These are phyloP conservation scores for Selene dorsalis DNA, from an alignment of 2,797 vertebrate genomes.

Conservation along the genomic window DNA sequence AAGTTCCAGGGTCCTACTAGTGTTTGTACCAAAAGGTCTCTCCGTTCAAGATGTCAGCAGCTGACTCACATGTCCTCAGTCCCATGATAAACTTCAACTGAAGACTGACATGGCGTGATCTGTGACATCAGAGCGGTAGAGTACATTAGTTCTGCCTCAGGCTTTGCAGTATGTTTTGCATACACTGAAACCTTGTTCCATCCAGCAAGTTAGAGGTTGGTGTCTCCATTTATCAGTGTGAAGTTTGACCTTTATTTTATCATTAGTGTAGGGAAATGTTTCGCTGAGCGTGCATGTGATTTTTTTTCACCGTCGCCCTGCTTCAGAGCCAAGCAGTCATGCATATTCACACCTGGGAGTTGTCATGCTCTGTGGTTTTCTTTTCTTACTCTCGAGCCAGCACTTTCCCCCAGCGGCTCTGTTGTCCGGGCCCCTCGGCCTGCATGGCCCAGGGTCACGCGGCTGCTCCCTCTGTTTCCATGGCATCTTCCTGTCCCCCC, in stretches of 20 bases:
- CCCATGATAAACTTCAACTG: not conserved
- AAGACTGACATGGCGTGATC: not conserved
- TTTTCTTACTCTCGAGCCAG: not conserved
- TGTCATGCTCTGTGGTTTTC: not conserved
- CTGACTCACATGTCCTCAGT: constrained; percentile 6
- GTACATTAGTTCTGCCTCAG: not conserved
- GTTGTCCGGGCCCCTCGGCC: not conserved
- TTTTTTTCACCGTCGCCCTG: not conserved
- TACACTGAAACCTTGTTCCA: not conserved
- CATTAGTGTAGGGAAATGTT: constrained; percentile 27
- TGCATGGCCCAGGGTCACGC: constrained; percentile 24
- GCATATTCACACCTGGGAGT: constrained; percentile 7
- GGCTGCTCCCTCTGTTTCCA: constrained; percentile 58
- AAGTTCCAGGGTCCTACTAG: not conserved
- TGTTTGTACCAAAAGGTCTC: constrained; percentile 6
- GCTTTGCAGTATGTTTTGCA: not conserved
- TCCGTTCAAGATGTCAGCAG: not conserved
- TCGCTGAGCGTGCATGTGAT: constrained; percentile 23
- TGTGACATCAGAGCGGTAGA: not conserved
- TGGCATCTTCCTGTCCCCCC: constrained; percentile 64
- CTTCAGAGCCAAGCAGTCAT: constrained; percentile 2
- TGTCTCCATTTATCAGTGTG: constrained; percentile 14
- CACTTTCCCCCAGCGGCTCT: constrained; percentile 2
- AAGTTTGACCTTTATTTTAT: constrained; percentile 8
- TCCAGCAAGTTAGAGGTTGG: constrained; percentile 3